These are phyloP conservation scores for Porphyrio hochstetteri DNA, from an alignment of 2,113 vertebrate species.

Conservation along the genomic window DNA sequence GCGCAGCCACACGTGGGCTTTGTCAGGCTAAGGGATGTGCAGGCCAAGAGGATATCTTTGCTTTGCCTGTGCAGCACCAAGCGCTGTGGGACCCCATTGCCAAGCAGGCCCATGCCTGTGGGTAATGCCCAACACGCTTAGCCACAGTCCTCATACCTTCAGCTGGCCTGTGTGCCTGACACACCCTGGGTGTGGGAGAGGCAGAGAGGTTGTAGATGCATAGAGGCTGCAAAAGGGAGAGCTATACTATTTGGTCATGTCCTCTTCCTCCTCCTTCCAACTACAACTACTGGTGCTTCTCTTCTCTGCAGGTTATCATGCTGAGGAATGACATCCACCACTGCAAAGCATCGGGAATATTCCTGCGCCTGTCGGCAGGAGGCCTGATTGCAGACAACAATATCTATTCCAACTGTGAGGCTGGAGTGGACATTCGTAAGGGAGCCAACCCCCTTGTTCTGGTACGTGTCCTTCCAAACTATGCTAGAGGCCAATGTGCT, in stretches of 20 bases:
- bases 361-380: conserved; percentile 84
- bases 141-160: not conserved
- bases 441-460: conserved; percentile 86
- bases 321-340: conserved; percentile 85
- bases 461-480: conserved; percentile 59
- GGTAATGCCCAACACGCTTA: not conserved
- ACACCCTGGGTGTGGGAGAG: not conserved
- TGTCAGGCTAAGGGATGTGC: not conserved
- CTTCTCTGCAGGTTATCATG: conserved; percentile 81
- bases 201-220: accelerated
- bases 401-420: conserved; percentile 85
- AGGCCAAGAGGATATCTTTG: not conserved
- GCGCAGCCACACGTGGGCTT: accelerated
- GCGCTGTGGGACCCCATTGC: too few species aligned
- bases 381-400: conserved; percentile 88
- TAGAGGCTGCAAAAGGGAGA: not conserved
- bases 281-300: not conserved
- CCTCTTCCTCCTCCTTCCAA: not conserved
- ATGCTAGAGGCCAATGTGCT: accelerated
- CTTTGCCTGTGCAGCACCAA: not conserved
- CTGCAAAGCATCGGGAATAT: conserved; percentile 85
- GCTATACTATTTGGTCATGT: not conserved
- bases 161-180: not conserved
- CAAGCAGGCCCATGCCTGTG: not conserved
- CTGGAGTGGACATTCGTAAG: conserved; percentile 85